These are phyloP conservation scores for Motacilla alba DNA, from an alignment of 2,113 vertebrate species.

Conservation along the genomic window DNA sequence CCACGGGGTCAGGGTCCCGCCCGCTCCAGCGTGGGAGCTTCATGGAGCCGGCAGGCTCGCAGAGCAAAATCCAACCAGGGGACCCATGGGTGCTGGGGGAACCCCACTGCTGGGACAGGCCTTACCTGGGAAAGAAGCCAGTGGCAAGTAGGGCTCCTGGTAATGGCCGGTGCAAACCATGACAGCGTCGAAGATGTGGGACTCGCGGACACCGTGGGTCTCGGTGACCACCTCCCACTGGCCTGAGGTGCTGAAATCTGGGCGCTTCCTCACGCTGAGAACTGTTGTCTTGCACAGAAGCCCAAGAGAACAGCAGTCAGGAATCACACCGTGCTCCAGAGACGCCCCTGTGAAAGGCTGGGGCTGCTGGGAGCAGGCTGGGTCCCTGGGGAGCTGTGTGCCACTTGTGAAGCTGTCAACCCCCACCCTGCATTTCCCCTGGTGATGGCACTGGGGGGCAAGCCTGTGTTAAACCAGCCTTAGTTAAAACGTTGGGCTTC, in stretches of 20 bases:
- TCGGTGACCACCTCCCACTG: constrained; percentile 87
- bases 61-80: neutral
- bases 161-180: constrained; percentile 85
- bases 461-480: neutral
- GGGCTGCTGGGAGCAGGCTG: neutral
- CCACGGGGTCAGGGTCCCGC: accelerated
- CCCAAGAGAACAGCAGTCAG: neutral
- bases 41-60: neutral
- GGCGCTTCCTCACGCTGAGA: constrained; percentile 67
- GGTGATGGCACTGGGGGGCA: neutral
- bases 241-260: constrained; percentile 79
- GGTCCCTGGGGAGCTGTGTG: neutral
- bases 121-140: constrained; percentile 84
- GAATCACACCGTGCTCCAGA: accelerated
- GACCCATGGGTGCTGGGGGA: neutral
- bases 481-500: neutral
- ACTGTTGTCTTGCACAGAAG: constrained; percentile 78
- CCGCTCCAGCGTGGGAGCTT: neutral
- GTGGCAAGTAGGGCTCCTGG: constrained; percentile 71
- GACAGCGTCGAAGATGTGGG: constrained; percentile 82
- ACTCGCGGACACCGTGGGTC: constrained; percentile 31
- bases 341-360: neutral
- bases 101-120: neutral
- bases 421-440: neutral
- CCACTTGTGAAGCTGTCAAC: neutral